Conservation (phyloP, 2,888 invertebrate species). For the Gastracanthus pulcherrimus region DNA sequence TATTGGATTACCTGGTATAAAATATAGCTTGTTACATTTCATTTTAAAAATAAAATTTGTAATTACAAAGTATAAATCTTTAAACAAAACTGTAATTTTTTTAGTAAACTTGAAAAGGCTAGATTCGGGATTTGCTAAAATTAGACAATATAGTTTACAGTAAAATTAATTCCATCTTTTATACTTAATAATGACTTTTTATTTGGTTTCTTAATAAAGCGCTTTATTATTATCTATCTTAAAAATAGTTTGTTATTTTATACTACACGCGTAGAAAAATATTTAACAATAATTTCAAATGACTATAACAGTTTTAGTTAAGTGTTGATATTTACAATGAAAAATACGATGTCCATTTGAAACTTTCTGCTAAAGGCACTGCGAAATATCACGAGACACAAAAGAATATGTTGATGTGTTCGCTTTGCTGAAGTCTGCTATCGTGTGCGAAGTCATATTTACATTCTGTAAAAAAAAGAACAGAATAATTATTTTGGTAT, state of each 20-base stretch:
- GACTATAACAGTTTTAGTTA: not conserved
- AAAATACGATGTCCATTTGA: conserved; percentile 7
- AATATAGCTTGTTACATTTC: too few species aligned
- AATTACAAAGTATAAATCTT: too few species aligned
- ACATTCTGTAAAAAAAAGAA: conserved; percentile 20
- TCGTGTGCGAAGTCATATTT: not conserved
- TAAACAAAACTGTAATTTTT: too few species aligned
- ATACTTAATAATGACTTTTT: not conserved
- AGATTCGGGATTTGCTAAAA: too few species aligned
- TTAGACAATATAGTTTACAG: too few species aligned
- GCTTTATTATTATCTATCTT: not conserved
- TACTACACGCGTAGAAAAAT: conserved; percentile 30
- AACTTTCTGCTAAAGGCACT: not conserved
- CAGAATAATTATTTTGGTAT: not conserved
- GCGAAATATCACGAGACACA: not conserved
- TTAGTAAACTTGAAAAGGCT: too few species aligned
- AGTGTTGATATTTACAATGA: conserved; percentile 29
- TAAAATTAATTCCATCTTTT: too few species aligned
- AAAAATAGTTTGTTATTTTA: not conserved
- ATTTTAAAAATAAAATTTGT: too few species aligned
- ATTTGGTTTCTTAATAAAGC: not conserved
- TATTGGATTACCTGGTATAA: too few species aligned
- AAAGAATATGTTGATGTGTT: conserved; percentile 8
- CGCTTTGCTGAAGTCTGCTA: not conserved
- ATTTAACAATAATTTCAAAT: not conserved